These are phyloP conservation scores for Enteromius thamalakanensis DNA, from an alignment of 2,797 vertebrate genomes.

Conservation along the genomic window DNA sequence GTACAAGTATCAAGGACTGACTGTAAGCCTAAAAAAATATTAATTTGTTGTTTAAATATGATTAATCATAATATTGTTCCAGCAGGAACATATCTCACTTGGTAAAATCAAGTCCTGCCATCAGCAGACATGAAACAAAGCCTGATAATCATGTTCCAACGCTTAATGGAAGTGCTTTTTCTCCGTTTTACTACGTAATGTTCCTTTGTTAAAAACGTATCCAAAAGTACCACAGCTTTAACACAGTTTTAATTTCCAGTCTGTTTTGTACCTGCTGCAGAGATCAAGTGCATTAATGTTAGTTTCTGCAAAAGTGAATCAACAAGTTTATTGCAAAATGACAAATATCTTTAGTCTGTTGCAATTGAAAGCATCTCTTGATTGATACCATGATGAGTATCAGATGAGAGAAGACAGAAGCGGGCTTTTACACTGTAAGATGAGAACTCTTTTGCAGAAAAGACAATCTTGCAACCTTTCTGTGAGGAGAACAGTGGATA, in stretches of 20 bases:
- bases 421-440: slow-evolving; percentile 13
- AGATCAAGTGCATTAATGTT: slow-evolving; percentile 6
- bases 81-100: no score
- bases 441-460: slow-evolving; percentile 35
- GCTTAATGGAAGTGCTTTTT: not conserved
- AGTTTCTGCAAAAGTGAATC: not conserved
- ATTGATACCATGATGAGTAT: not conserved
- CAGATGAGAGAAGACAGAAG: not conserved
- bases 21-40: no score
- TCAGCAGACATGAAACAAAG: no score
- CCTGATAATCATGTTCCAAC: no score
- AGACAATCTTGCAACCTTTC: slow-evolving; percentile 47
- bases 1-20: no score
- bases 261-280: no score
- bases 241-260: not conserved
- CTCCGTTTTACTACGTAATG: not conserved
- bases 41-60: no score
- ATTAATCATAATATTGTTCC: no score
- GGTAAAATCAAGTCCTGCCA: no score
- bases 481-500: slow-evolving; percentile 38
- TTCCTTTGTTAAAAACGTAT: not conserved
- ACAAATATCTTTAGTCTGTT: not conserved
- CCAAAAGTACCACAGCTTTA: not conserved
- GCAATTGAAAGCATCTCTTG: not conserved
- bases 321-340: not conserved